A percentile compares a stretch with the other conserved stretches of the same genome.
phyloP scores from a whole-genome alignment of 1,140 invertebrate species.

The Aporrectodea caliginosa region DNA sequence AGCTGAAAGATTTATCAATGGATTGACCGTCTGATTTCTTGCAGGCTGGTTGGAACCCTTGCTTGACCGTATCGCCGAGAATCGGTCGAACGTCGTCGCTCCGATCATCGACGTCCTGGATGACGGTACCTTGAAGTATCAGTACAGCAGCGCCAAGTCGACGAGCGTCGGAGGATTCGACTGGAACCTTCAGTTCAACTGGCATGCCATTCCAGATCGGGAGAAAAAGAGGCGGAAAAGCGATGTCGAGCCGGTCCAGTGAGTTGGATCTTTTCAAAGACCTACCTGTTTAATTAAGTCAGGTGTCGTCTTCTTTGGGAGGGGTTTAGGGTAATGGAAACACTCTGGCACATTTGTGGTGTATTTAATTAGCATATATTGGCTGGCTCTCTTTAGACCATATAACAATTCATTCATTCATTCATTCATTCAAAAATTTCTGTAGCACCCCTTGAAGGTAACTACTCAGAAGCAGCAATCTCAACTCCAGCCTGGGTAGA shows the following conservation, averaged over 20 bases:
- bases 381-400: too few species aligned
- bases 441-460: too few species aligned
- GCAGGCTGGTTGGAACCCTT: slow-evolving; percentile 93
- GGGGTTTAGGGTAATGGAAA: too few species aligned
- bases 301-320: too few species aligned
- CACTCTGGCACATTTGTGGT: too few species aligned
- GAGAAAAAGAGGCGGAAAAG: slow-evolving; percentile 11
- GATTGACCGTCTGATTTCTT: not conserved
- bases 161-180: slow-evolving; percentile 84
- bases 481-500: too few species aligned
- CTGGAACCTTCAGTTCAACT: slow-evolving; percentile 82
- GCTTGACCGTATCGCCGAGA: slow-evolving; percentile 64
- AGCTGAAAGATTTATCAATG: not conserved
- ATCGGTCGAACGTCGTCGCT: slow-evolving; percentile 75
- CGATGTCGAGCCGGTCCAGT: slow-evolving; percentile 13
- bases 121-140: slow-evolving; percentile 85
- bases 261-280: not conserved
- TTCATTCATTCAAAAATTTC: too few species aligned
- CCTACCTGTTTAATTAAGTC: not conserved
- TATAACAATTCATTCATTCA: too few species aligned
- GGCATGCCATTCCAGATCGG: slow-evolving; percentile 63
- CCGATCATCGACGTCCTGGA: slow-evolving; percentile 94
- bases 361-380: too few species aligned
- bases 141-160: slow-evolving; percentile 56
- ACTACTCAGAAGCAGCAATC: too few species aligned